Evolutionary conservation across 1,140 invertebrate genomes (phyloP).

Genomic region (Microplitis demolitor): DNA sequence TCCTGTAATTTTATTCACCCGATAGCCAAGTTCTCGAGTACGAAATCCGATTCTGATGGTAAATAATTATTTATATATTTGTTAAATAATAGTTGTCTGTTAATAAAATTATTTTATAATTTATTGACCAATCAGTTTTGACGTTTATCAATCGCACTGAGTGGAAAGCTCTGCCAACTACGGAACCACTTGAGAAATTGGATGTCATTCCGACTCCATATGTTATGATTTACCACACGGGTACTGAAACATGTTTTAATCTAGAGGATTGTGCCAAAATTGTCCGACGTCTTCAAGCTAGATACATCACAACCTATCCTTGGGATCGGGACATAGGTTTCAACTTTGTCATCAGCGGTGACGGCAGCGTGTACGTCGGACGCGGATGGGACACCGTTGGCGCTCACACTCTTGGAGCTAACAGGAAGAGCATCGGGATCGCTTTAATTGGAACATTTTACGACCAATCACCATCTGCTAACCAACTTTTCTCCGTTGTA

Average conservation of each 20-base stretch:
- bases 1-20: too few species aligned
- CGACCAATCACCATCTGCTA: constrained; percentile 57
- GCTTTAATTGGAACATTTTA: constrained; percentile 70
- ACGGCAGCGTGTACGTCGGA: constrained; percentile 76
- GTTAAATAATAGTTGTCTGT: too few species aligned
- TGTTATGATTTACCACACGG: constrained; percentile 80
- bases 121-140: constrained; percentile 20
- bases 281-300: constrained; percentile 70
- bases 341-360: constrained; percentile 81
- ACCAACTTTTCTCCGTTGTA: constrained; percentile 66
- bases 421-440: constrained; percentile 72
- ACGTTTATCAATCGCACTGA: constrained; percentile 62
- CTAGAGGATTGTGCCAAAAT: constrained; percentile 58
- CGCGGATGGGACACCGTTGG: constrained; percentile 75
- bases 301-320: constrained; percentile 71
- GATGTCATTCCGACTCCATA: constrained; percentile 67
- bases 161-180: constrained; percentile 70
- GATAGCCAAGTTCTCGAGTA: too few species aligned
- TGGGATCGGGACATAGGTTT: constrained; percentile 72
- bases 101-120: too few species aligned
- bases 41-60: too few species aligned
- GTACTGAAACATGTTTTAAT: constrained; percentile 61
- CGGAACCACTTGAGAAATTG: constrained; percentile 54
- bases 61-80: too few species aligned
- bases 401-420: constrained; percentile 73